Base-by-base conservation (phyloP, 2,888 invertebrate genomes). In the Epistrophella euchroma region DNA sequence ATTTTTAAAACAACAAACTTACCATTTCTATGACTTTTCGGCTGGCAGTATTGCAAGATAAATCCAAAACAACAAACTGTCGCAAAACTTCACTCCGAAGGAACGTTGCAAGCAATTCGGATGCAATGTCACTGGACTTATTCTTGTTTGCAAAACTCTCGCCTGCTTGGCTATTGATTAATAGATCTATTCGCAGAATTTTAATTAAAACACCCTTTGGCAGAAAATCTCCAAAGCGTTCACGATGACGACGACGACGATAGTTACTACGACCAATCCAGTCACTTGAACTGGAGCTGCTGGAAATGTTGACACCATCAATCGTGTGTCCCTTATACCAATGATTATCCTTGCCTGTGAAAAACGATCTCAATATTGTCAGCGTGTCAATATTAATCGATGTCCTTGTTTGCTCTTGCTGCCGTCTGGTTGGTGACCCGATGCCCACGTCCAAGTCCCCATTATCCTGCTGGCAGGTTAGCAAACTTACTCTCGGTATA, bases 31-130 rank as follows among this genome's bases (percentile, higher is more conserved):
- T 89, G 58, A 92, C 88, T 74, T 90, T 89, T 43, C 91, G 90
- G 89, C 92, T 92, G 55, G 89, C 88, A 72, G 72, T 70, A 76
- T 92, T 91, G 88, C 92, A 92, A 76, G 90, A 89, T 86, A 92
- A 90, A 89, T 92, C 90, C 84, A 92, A 88, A 56, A 90, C 90
- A 80, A 91, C 91, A 89, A 92, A 87, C 89, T 92, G 92, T 80
- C 90, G 89, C 72, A 90, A 88, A 70, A 89, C 88, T 83, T 91
- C 91, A 83, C 89, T 78, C 66, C 85, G 89, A 88, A 92, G 88
- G 58, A 90, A 89, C 68, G 82, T 56, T 55, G 85, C 88, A 80
- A 86, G 88, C 28, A 81, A 43, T 66, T 83, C 87, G 2, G 82
- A 73, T 50, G 52, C 86, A 17, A 32, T 43, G 22, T 47, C 50